Conservation (phyloP, 1,140 invertebrate genomes). For the Drosophila trapezifrons region DNA sequence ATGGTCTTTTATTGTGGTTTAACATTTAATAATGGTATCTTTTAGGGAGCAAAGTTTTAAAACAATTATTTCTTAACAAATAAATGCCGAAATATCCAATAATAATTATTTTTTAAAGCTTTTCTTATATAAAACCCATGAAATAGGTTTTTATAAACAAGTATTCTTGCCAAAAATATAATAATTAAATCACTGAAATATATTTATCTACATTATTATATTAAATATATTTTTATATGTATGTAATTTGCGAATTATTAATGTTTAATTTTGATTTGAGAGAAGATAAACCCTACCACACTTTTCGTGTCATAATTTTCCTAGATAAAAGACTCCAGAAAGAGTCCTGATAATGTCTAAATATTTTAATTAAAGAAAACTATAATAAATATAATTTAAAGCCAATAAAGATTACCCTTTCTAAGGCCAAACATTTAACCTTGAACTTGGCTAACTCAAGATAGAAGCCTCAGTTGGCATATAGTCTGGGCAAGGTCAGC, state of each 20-base stretch:
- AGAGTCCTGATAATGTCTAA: not conserved
- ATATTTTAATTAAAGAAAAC: slow-evolving; percentile 7
- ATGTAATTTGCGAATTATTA: too few species aligned
- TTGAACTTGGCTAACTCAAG: slow-evolving; percentile 45
- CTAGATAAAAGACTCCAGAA: not conserved
- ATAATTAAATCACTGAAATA: too few species aligned
- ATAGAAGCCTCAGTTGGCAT: slow-evolving; percentile 24
- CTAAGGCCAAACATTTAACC: slow-evolving; percentile 33
- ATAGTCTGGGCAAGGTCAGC: slow-evolving; percentile 49
- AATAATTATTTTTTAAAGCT: too few species aligned
- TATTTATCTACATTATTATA: too few species aligned
- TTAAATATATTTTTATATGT: too few species aligned
- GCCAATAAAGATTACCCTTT: not conserved
- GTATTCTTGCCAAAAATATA: too few species aligned
- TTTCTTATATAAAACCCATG: too few species aligned
- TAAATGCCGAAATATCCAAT: not conserved
- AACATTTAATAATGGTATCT: not conserved
- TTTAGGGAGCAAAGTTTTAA: not conserved
- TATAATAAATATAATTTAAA: slow-evolving; percentile 9
- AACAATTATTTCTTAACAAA: not conserved
- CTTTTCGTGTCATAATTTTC: too few species aligned
- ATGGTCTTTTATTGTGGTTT: not conserved
- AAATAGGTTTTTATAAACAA: too few species aligned
- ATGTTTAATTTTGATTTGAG: too few species aligned
- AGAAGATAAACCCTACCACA: too few species aligned